These are phyloP conservation scores for Formica selysi DNA, from an alignment of 1,140 invertebrate species.

Conservation along the genomic window DNA sequence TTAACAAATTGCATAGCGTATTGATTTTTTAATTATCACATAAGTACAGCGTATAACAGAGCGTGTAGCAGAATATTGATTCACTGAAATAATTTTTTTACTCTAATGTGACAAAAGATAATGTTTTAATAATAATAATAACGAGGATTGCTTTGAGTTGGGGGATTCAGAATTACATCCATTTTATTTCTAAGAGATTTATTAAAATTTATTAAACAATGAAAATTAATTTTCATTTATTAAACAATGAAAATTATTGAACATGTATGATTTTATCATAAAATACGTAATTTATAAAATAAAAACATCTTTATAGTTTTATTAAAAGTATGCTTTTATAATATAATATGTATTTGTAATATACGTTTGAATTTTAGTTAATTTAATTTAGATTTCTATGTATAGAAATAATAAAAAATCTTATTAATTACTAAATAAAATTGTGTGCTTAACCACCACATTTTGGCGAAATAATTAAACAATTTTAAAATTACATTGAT, in stretches of 20 bases:
- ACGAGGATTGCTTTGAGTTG: not conserved
- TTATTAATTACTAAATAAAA: not conserved
- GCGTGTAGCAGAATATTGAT: not conserved
- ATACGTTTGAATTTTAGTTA: not conserved
- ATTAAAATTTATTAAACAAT: not conserved
- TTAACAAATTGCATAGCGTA: not conserved
- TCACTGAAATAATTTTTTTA: not conserved
- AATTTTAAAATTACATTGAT: not conserved
- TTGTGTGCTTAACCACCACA: not conserved
- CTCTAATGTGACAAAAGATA: not conserved
- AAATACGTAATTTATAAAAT: not conserved
- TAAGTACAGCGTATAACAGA: not conserved
- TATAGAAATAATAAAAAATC: not conserved
- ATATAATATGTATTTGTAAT: not conserved
- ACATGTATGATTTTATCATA: not conserved
- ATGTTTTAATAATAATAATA: constrained; percentile 16
- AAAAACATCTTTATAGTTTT: not conserved
- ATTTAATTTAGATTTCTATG: not conserved
- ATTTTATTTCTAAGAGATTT: not conserved
- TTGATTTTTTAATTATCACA: not conserved
- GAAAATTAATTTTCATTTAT: not conserved
- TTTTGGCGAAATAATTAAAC: not conserved
- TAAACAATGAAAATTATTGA: constrained; percentile 9
- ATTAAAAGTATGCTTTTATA: not conserved
- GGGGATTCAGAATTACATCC: not conserved